Base-by-base conservation (phyloP, 2,113 vertebrate species). In the Xiphorhynchus elegans region DNA sequence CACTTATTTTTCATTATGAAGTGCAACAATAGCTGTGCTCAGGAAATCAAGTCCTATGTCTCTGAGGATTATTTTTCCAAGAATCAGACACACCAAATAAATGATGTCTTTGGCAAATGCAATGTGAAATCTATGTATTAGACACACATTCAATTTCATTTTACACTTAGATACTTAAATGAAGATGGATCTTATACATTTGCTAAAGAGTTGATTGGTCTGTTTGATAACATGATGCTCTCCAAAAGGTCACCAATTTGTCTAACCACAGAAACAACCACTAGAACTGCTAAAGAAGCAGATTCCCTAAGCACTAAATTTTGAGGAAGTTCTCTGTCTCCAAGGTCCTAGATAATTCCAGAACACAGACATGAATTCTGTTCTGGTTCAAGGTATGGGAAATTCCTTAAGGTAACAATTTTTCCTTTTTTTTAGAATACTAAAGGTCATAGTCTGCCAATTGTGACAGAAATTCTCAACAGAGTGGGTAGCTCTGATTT, bases 381-480 rank as follows among this genome's bases (percentile, higher is more conserved):
- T 90, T 94, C 95, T 90, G 88, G 93, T 95, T 96, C 92, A 89
- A 92, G 58, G 88, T 87, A 93, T 67, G 25, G 82, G 44, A 94
- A 94, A 96, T 92, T 94, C 93, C 88, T 96, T 94, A 94, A 93
- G 91, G 94, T 93, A 94, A 97, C 93, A 96, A 73, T 93, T 96
- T 96, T 95, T 81, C 56, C 60, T 89, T 89, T 90, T 37, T 44
- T 84, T 91, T 56, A 80, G 85, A 96, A 86, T 56, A 88, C 42
- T 90, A 94, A 96, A 94, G 85, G 93, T 94, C 92, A 95, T 46
- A 90, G 52, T 60, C 60, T 95, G 80, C 95, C 89, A 93, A 95
- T 87, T 92, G 74, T 4, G 1, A 90, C 83, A 74, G 55, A 50
- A 84, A 84, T 47, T 76, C 92, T 86, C 72, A 70, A 37, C 87